Base-by-base conservation (phyloP, 2,797 vertebrate species). In the Luscinia megarhynchos region DNA sequence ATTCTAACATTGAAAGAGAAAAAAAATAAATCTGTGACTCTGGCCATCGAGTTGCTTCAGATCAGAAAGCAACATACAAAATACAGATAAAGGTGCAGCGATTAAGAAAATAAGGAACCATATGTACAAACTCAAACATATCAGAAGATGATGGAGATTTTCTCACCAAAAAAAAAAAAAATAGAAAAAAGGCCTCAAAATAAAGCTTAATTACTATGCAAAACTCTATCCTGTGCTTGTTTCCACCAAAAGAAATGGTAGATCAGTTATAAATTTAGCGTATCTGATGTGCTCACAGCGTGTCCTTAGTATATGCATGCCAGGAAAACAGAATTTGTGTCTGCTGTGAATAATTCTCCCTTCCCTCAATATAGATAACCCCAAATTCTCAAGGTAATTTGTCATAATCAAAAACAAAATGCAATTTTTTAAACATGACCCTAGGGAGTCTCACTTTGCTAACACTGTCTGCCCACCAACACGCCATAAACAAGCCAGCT, bases 361-460 rank as follows among this genome's bases (percentile, higher is more conserved):
- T 63, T 81, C 40, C 7, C 24, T 16, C n/a, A 55, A 0, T 5
- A 89, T 6, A 76, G 63, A 12, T 40, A 84, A 43, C 5, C 27
- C 0, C 0, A 78, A 72, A 72, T 62, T 4, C 36, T 72, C 62
- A 59, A 3, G 15, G 17, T 29, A 58, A 62, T 58, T 45, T 36
- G 30, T n/a, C 46, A 21, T 34, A 40, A 79, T 34, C 79, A 26
- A 69, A 94, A 87, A 38, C 24, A 89, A 92, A 92, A 84, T 45
- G 22, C 11, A 12, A 18, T 59, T 87, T 83, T 69, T 91, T 93
- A 46, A 73, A 63, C 17, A 22, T 36, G 36, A 82, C 4, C 16
- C 57, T 59, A 29, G 3, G 6, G 62, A 70, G 30, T 34, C 69
- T 79, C 20, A 30, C 63, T 93, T 66, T 62, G 48, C 40, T 51